Evolutionary conservation across 2,797 vertebrate species (phyloP), one percentile per base, ranked within the genome.

Genomic region (Tympanoctomys barrerae): DNA sequence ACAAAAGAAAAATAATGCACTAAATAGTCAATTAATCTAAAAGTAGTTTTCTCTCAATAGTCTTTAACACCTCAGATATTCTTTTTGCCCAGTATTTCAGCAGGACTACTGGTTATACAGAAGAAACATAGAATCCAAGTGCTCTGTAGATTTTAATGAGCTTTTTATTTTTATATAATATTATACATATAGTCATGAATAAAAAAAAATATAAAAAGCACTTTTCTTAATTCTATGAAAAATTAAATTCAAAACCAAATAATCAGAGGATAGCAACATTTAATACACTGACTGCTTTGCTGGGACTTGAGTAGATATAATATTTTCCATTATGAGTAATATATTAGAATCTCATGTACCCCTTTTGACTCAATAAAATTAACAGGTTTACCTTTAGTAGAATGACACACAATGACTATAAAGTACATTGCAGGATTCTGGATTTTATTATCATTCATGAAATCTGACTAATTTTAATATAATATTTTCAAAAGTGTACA

Each of bases 1-100:
- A 93, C 16, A 84, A 92, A 95, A 96, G 71, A 81, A 94, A 78
- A 94, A 54, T 78, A 93, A 94, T 9, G 82, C 10, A 68, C 1
- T n/a, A 7, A 31, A 49, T 31, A 83, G 33, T 24, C 61, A 95
- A 87, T 9, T 82, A 79, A 59, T 93, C 36, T 16, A 62, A 92
- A 77, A 89, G 36, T 22, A 87, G 66, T 18, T 87, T 91, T 82
- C 24, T 28, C 21, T 80, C 39, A 54, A 13, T 54, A 90, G n/a
- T 90, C 46, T 95, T 82, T 54, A 96, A 92, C 22, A 87, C 33
- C 28, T 88, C 46, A 82, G 10, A 66, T 82, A 83, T 52, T 93
- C 21, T 66, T 91, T 96, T 82, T 66, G 54, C 49, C 57, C 18
- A 78, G 54, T 0, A 62, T 90, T 90, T 92, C 49, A 75, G 5